A percentile compares a stretch with the other conserved stretches of the same genome.
Evolutionary conservation across 1,140 invertebrate genomes (phyloP).

Genomic region (Habropoda laboriosa): DNA sequence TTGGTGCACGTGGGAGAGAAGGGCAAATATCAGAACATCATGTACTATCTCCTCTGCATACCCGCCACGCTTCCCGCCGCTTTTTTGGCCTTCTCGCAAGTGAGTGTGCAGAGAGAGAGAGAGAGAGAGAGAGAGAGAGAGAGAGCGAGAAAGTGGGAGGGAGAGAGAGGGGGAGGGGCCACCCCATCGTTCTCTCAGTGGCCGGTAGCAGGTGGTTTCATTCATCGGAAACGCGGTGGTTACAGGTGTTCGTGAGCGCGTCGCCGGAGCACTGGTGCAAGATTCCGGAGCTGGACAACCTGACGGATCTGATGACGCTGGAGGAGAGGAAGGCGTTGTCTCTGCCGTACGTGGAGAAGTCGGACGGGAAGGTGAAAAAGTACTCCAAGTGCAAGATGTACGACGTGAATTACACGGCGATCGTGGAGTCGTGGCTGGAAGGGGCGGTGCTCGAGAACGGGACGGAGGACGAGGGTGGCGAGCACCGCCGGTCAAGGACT

Average conservation of each 20-base stretch:
- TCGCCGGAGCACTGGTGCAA: slow-evolving; percentile 87
- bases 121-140: no score
- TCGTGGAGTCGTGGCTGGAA: slow-evolving; percentile 74
- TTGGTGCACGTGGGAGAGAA: slow-evolving; percentile 85
- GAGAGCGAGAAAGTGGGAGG: no score
- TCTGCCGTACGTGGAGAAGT: slow-evolving; percentile 79
- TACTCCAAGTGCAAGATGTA: slow-evolving; percentile 82
- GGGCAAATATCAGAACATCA: slow-evolving; percentile 86
- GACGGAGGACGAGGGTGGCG: slow-evolving; percentile 23
- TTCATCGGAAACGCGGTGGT: no score
- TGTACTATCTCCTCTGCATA: slow-evolving; percentile 87
- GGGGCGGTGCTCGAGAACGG: slow-evolving; percentile 49
- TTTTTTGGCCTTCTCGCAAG: slow-evolving; percentile 87
- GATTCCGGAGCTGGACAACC: slow-evolving; percentile 82
- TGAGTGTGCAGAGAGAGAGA: no score
- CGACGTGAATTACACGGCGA: slow-evolving; percentile 81
- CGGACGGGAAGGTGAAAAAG: slow-evolving; percentile 76
- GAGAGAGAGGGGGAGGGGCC: no score
- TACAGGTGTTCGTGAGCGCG: slow-evolving; percentile 88
- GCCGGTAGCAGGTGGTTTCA: no score
- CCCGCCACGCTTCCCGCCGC: slow-evolving; percentile 86
- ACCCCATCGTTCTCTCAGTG: no score
- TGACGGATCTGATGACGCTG: slow-evolving; percentile 81
- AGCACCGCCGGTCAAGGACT: slow-evolving; percentile 48
- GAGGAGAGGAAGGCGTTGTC: slow-evolving; percentile 82